Evolutionary conservation across 2,113 vertebrate species (phyloP), one percentile per base, ranked within the genome.

Genomic region (Dissostichus mawsoni): DNA sequence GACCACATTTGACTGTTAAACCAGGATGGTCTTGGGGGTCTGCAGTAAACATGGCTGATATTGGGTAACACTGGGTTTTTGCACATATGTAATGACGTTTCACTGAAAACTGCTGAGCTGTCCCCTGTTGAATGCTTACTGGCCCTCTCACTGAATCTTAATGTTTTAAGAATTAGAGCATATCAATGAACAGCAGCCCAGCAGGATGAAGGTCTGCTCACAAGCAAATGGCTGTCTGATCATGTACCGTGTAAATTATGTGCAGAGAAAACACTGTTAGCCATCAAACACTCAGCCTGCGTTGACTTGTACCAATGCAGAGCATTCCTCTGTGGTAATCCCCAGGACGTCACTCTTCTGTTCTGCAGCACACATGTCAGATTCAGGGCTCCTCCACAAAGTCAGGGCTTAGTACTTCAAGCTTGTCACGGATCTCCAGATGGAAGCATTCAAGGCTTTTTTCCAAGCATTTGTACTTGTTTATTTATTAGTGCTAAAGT

Each of bases 371-470:
- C 87, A 91, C 81, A 64, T 82, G 90, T 92, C 91, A 90, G 85
- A 91, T 88, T 90, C 82, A 77, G 77, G 86, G 80, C 81, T 91
- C 88, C 90, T 92, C 80, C 74, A 64, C 86, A 87, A 58, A 87
- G 72, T 61, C 74, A 88, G 66, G 82, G 78, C 87, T 90, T 82
- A 92, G 87, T 81, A 84, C 86, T 88, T 88, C 80, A 91, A 88
- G 91, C 89, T 81, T 92, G 92, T 92, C 93, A 90, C 72, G 66
- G 81, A 83, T 92, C 84, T 94, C 93, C 93, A 95, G 93, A 95
- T 94, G 94, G 94, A 91, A 80, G 89, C 79, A 55, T 91, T 84
- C 76, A 85, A 76, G 83, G 75, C 80, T 78, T 90, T 91, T 91
- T 92, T 72, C 69, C 71, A 87, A 69, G 72, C 79, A 74, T 86